Percentiles rank a stretch among this genome's conserved stretches.
These are phyloP conservation scores for Belonocnema kinseyi DNA, from an alignment of 1,140 invertebrate species.

Conservation along the genomic window DNA sequence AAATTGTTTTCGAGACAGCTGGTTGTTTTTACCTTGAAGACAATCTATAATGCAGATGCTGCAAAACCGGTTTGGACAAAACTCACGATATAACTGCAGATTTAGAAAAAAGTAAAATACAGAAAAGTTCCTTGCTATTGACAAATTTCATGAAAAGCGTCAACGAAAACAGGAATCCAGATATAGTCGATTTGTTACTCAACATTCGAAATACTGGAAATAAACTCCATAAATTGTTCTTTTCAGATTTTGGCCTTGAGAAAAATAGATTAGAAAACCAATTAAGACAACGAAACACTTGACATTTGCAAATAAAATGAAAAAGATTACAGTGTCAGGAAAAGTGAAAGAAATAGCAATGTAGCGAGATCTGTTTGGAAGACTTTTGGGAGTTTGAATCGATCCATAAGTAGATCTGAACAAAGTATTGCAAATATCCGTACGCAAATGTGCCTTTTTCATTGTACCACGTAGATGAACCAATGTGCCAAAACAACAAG, in stretches of 20 bases:
- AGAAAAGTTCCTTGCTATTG: constrained; percentile 8
- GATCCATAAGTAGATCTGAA: constrained; percentile 35
- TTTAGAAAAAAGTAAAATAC: constrained; percentile 31
- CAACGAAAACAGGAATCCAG: constrained; percentile 36
- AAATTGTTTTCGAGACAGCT: constrained; percentile 40
- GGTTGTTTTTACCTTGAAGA: constrained; percentile 52
- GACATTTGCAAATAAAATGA: constrained; percentile 32
- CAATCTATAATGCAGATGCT: constrained; percentile 55
- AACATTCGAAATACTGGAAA: constrained; percentile 43
- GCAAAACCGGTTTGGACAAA: constrained; percentile 42
- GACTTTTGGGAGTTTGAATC: constrained; percentile 25
- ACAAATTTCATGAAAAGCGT: constrained; percentile 32
- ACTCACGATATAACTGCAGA: constrained; percentile 46
- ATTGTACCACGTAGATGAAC: constrained; percentile 62
- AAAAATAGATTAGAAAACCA: constrained; percentile 40
- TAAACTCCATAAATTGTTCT: constrained; percentile 38
- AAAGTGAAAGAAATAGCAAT: constrained; percentile 50
- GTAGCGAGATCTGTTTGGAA: constrained; percentile 55
- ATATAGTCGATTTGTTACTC: constrained; percentile 35
- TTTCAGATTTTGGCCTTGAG: constrained; percentile 38
- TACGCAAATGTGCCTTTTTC: constrained; percentile 43
- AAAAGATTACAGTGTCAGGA: constrained; percentile 35
- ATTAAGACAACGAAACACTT: constrained; percentile 42
- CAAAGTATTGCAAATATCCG: constrained; percentile 36
- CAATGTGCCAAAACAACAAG: constrained; percentile 61